These are phyloP conservation scores for Pelobates cultripes DNA, from an alignment of 2,797 vertebrate genomes.

Conservation along the genomic window DNA sequence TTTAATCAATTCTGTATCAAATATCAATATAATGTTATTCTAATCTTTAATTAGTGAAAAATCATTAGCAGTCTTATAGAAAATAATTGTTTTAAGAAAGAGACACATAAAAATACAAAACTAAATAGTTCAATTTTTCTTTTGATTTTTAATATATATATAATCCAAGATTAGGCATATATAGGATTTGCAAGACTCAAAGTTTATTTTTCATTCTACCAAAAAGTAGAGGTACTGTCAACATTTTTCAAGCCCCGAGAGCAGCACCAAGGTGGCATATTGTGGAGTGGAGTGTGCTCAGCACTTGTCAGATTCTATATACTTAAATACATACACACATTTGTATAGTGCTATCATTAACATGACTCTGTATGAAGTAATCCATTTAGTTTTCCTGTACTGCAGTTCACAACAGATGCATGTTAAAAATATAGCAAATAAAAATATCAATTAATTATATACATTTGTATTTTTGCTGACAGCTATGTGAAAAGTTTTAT, in stretches of 20 bases:
- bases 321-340: too few species aligned
- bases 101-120: not conserved
- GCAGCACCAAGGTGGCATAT: not conserved
- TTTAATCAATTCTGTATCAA: not conserved
- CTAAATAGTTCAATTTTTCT: too few species aligned
- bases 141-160: too few species aligned
- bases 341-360: not conserved
- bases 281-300: not conserved
- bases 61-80: not conserved
- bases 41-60: not conserved
- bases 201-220: too few species aligned
- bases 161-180: too few species aligned
- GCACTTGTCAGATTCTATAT: too few species aligned
- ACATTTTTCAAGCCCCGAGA: too few species aligned
- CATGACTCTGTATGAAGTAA: too few species aligned
- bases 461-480: slow-evolving; percentile 46
- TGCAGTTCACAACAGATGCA: slow-evolving; percentile 31
- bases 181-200: too few species aligned
- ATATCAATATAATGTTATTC: not conserved
- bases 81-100: not conserved
- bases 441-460: slow-evolving; percentile 48
- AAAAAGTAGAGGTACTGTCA: too few species aligned
- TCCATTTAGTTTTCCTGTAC: not conserved
- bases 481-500: slow-evolving; percentile 42
- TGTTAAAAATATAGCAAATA: slow-evolving; percentile 45